Conservation (phyloP, 2,797 vertebrate genomes). For the Gallinago stenura region DNA sequence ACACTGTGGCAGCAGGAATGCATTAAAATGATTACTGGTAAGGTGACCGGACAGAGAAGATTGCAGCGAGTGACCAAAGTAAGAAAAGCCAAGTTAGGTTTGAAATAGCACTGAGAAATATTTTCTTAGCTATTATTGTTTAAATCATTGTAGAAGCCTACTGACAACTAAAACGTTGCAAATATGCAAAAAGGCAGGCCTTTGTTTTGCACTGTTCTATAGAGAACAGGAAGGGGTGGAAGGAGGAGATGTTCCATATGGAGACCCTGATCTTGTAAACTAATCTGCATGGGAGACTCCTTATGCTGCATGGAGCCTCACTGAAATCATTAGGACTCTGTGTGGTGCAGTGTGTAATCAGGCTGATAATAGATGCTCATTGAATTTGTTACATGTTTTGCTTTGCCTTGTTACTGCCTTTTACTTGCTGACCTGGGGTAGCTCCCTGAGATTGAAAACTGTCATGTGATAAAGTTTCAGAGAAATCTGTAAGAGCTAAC, state of each 20-base stretch:
- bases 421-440: conserved; percentile 39
- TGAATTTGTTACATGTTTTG: conserved; percentile 61
- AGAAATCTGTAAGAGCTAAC: background rate
- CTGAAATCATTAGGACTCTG: conserved; percentile 52
- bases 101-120: background rate
- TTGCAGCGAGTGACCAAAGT: background rate
- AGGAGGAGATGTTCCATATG: conserved; percentile 45
- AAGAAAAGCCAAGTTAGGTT: background rate
- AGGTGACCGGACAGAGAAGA: background rate
- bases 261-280: conserved; percentile 49
- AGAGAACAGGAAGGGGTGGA: conserved; percentile 24
- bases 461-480: background rate
- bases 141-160: background rate
- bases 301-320: conserved; percentile 39
- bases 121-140: background rate
- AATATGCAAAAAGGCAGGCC: background rate
- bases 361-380: conserved; percentile 61
- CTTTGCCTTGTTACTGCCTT: conserved; percentile 46
- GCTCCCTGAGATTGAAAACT: conserved; percentile 12
- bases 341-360: conserved; percentile 58
- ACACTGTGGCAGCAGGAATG: background rate
- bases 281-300: conserved; percentile 56
- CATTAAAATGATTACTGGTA: background rate
- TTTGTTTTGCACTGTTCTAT: conserved; percentile 17
- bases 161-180: background rate